Evolutionary conservation across 2,888 invertebrate genomes (phyloP).

Genomic region (Heliconius charithonia): DNA sequence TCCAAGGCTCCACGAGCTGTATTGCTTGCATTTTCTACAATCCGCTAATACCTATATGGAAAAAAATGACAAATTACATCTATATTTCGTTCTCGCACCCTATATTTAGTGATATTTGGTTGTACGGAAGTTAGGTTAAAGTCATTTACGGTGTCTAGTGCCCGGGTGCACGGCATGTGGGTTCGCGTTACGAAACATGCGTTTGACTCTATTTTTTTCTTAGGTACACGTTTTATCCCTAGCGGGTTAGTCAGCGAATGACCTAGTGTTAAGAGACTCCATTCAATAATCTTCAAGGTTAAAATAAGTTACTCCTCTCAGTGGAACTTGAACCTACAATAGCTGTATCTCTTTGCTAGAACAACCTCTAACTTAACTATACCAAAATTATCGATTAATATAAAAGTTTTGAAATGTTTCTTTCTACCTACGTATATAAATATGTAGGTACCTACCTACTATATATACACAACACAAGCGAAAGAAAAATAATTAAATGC

Average conservation of each 20-base stretch:
- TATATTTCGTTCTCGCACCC: slow-evolving; percentile 46
- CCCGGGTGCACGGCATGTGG: slow-evolving; percentile 51
- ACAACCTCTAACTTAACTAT: too few species aligned
- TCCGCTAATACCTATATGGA: slow-evolving; percentile 1
- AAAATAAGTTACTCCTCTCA: background rate
- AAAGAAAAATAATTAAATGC: background rate
- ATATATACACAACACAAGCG: background rate
- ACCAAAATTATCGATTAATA: too few species aligned
- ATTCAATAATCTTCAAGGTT: too few species aligned
- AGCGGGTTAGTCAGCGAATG: background rate
- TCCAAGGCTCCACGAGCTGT: slow-evolving; percentile 5
- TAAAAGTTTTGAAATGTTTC: background rate
- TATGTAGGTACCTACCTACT: background rate
- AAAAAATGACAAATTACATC: slow-evolving; percentile 36
- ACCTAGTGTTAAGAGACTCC: background rate
- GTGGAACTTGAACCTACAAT: too few species aligned
- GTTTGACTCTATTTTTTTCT: slow-evolving; percentile 48
- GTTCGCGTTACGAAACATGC: slow-evolving; percentile 53
- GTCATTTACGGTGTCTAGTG: slow-evolving; percentile 49
- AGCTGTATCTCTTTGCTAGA: too few species aligned
- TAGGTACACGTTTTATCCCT: too few species aligned
- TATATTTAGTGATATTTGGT: slow-evolving; percentile 46
- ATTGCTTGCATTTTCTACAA: slow-evolving; percentile 10
- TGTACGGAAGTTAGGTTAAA: slow-evolving; percentile 47
- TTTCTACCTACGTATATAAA: background rate